Evolutionary conservation across 1,140 invertebrate species (phyloP).

Genomic region (Drosophila tristis): DNA sequence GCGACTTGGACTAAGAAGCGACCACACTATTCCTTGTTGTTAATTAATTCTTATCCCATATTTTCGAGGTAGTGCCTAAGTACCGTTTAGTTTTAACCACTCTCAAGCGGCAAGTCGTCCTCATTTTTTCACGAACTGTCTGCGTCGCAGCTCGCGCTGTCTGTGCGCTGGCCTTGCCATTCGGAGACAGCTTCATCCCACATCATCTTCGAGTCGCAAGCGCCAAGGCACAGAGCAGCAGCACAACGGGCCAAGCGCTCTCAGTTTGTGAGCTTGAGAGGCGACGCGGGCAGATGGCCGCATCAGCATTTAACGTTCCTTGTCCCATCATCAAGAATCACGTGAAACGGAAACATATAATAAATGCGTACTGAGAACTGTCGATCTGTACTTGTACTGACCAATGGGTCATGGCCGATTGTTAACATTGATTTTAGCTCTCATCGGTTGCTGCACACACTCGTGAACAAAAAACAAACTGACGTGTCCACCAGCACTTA

Average conservation of each 20-base stretch:
- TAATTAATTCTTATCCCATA: conserved; percentile 45
- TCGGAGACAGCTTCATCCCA: conserved; percentile 61
- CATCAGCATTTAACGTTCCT: conserved; percentile 68
- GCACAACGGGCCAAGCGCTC: not conserved
- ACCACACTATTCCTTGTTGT: conserved; percentile 45
- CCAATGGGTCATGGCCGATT: not conserved
- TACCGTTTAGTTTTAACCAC: conserved; percentile 65
- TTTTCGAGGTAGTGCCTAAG: conserved; percentile 72
- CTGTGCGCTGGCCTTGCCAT: conserved; percentile 16
- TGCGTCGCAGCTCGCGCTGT: conserved; percentile 5
- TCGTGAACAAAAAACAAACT: conserved; percentile 42
- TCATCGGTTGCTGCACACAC: conserved; percentile 3
- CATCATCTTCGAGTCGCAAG: conserved; percentile 40
- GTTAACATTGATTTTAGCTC: conserved; percentile 18
- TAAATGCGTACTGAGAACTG: conserved; percentile 71
- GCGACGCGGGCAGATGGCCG: conserved; percentile 39
- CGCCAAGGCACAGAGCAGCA: conserved; percentile 4
- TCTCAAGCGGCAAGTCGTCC: conserved; percentile 48
- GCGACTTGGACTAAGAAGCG: conserved; percentile 71
- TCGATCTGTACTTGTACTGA: conserved; percentile 17
- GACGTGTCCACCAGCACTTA: conserved; percentile 8
- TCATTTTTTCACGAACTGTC: conserved; percentile 33
- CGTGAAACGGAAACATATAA: conserved; percentile 59
- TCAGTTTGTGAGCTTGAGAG: conserved; percentile 18
- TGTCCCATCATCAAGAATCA: conserved; percentile 47